Evolutionary conservation across 2,113 vertebrate species (phyloP).

Genomic region (Mesembrinibis cayennensis): DNA sequence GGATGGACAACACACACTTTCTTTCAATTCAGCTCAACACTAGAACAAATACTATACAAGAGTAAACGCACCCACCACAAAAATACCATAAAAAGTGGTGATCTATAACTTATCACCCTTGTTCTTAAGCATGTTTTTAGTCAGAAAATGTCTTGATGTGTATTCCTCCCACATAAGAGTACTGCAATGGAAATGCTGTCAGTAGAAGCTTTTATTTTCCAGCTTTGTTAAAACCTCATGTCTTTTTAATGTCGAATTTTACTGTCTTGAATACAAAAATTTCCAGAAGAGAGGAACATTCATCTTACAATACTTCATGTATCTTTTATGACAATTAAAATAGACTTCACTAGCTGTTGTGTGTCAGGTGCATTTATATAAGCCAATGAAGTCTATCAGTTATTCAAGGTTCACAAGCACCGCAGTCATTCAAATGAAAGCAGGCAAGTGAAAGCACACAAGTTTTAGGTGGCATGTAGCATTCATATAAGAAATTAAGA

Average conservation of each 20-base stretch:
- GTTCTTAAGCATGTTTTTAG: not conserved
- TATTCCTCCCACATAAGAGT: constrained; percentile 35
- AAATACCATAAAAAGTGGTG: not conserved
- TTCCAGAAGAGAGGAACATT: not conserved
- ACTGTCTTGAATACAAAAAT: constrained; percentile 28
- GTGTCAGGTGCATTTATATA: not conserved
- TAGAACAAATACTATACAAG: not conserved
- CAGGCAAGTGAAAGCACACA: not conserved
- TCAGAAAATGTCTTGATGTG: not conserved
- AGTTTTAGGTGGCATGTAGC: accelerated
- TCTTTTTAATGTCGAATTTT: constrained; percentile 35
- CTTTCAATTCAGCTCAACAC: not conserved
- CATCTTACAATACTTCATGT: not conserved
- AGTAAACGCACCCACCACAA: not conserved
- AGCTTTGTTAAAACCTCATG: not conserved
- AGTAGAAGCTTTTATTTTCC: constrained; percentile 41
- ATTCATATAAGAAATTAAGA: not conserved
- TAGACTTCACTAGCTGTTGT: not conserved
- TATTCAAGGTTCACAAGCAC: not conserved
- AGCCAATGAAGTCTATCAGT: not conserved
- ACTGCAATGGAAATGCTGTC: constrained; percentile 43
- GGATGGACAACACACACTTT: not conserved
- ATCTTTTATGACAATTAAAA: constrained; percentile 47
- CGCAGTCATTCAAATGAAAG: not conserved
- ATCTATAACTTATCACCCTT: not conserved